These are phyloP conservation scores for Paelopatides confundens DNA, from an alignment of 53 echinoderm and acorn worm species.

Conservation along the genomic window DNA sequence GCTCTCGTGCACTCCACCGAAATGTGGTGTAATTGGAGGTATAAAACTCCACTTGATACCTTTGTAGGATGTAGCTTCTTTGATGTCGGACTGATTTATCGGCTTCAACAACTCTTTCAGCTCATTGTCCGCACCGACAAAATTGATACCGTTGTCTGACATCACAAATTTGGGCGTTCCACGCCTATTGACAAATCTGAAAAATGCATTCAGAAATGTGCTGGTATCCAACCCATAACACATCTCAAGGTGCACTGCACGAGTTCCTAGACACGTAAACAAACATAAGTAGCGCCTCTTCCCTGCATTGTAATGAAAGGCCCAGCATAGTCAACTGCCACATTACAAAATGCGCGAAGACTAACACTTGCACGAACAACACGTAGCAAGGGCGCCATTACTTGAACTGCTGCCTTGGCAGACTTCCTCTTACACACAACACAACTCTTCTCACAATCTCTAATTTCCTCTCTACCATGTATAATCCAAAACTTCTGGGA, in stretches of 20 bases:
- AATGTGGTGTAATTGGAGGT: conserved; percentile 38
- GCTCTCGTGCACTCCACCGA: conserved; percentile 46
- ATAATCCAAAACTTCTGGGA: background rate
- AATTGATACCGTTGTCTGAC: background rate
- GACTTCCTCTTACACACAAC: background rate
- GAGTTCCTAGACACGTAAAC: background rate
- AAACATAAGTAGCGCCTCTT: background rate
- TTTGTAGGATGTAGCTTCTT: background rate
- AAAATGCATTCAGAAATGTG: background rate
- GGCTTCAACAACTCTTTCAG: background rate
- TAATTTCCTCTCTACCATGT: background rate
- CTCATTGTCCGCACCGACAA: background rate
- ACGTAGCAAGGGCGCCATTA: background rate
- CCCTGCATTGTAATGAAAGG: background rate
- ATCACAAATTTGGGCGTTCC: background rate
- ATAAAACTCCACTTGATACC: conserved; percentile 49
- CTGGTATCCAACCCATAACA: background rate
- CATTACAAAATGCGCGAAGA: background rate
- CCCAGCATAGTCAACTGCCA: background rate
- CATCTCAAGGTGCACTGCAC: conserved; percentile 1
- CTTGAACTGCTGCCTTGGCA: background rate
- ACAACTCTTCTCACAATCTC: background rate
- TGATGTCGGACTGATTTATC: background rate
- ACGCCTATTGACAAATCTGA: background rate
- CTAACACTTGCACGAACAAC: background rate